phyloP scores from a whole-genome alignment of 1,140 invertebrate genomes.

The Panagrolaimus sp. region DNA sequence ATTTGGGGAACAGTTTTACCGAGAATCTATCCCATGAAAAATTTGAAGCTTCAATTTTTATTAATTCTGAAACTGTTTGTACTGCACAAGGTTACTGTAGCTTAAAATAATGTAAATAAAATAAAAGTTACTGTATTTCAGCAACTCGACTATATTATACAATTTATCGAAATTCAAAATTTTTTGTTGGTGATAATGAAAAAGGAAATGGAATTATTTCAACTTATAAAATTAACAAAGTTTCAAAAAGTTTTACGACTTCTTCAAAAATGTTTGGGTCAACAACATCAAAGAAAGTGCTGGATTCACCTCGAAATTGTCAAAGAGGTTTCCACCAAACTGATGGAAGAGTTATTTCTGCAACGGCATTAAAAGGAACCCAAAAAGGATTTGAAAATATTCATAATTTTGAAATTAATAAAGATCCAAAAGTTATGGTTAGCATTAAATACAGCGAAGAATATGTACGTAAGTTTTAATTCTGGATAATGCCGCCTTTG shows the following conservation, averaged over 20 bases:
- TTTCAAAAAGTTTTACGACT: neutral
- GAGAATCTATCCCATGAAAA: neutral
- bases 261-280: neutral
- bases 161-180: slow-evolving; percentile 8
- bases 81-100: neutral
- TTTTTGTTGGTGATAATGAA: neutral
- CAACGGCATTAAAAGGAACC: neutral
- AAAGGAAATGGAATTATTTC: neutral
- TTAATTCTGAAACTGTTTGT: slow-evolving; percentile 9
- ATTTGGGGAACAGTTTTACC: neutral
- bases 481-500: too few species aligned
- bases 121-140: neutral
- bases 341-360: neutral
- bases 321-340: neutral
- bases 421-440: neutral
- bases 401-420: neutral
- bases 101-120: neutral
- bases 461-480: neutral
- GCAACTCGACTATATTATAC: slow-evolving; percentile 2
- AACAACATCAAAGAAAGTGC: neutral
- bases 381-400: neutral
- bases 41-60: neutral
- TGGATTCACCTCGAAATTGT: neutral
- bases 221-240: neutral
- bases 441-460: neutral